Base-by-base conservation (phyloP, 1,140 invertebrate genomes). In the Acromyrmex echinatior region DNA sequence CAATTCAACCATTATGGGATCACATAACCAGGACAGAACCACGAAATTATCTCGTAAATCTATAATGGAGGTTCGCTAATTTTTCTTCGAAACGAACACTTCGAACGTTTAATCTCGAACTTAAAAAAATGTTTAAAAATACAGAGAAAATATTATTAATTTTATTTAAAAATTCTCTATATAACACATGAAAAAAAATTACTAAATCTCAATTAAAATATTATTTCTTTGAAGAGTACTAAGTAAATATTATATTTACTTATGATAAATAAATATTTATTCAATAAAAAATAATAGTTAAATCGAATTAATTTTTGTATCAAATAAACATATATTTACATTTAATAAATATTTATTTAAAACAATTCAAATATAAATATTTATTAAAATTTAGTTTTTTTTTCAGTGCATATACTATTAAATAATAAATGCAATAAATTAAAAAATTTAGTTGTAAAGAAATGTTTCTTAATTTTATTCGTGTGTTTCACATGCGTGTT, bases 1-100 rank as follows among this genome's bases (percentile, higher is more conserved):
- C 49, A 53, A 81, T 81, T 81, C 68, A 71, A 39, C 35, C 79
- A 71, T 71, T 71, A 71, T 70, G 51, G 12, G 58, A 63, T 35
- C 5, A 35, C 21, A 14, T 18, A 63, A 63, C 6, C 60, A 25
- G 25, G n/a, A 71, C 65, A 53, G 12, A 53, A 16, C 14, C 16
- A 35, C 7, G 66, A 71, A 60, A 71, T 60, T 81, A 80, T 39
- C 21, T 21, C 18, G 3, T 25, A 21, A 25, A 81, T 25, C n/a
- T 70, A 28, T 45, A 45, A 45, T 21, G 5, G 10, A 70, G n/a
- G 7, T 45, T 58, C 28, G 2, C 5, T 70, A 70, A 70, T 80
- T 71, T 81, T 31, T 31, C 5, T 63, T 78, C 6, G 16, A 58
- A 56, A n/a, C 21, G 1, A n/a, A 31, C 25, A n/a, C 1, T 18